Percentiles rank a stretch among this genome's conserved stretches.
Evolutionary conservation across 2,888 invertebrate species (phyloP).

Genomic region (Coremacera marginata): DNA sequence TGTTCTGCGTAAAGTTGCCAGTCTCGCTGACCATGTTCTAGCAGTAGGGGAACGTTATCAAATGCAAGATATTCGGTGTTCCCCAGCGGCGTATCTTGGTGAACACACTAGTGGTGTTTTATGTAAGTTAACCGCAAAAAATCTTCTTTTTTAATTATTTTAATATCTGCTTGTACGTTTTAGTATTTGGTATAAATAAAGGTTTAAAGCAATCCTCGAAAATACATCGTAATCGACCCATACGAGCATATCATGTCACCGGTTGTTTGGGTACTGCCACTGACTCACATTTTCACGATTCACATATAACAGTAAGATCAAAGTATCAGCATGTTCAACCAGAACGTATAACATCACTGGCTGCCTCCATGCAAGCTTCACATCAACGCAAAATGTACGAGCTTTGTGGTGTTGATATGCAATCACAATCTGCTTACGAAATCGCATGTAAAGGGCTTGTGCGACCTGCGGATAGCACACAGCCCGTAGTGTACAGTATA

Average conservation of each 20-base stretch:
- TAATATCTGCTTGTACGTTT: background rate
- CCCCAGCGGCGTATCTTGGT: conserved; percentile 75
- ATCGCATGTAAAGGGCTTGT: conserved; percentile 86
- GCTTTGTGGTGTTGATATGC: conserved; percentile 82
- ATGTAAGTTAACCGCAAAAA: conserved; percentile 70
- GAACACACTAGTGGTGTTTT: conserved; percentile 80
- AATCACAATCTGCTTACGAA: conserved; percentile 92
- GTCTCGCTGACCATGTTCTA: conserved; percentile 79
- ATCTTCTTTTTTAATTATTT: background rate
- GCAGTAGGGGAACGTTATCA: conserved; percentile 84
- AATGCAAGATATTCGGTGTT: conserved; percentile 75
- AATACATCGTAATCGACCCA: conserved; percentile 74
- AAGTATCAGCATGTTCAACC: conserved; percentile 79
- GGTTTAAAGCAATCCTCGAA: conserved; percentile 73
- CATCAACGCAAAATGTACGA: conserved; percentile 90
- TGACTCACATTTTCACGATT: conserved; percentile 78
- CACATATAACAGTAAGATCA: conserved; percentile 78
- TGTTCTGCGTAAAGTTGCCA: conserved; percentile 71
- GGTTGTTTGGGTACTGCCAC: conserved; percentile 84
- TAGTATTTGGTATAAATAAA: conserved; percentile 80
- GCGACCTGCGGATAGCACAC: conserved; percentile 77
- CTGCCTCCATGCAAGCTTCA: conserved; percentile 85
- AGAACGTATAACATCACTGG: conserved; percentile 78
- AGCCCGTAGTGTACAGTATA: conserved; percentile 87
- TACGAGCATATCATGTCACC: conserved; percentile 80